Evolutionary conservation across 2,113 vertebrate species (phyloP).

Genomic region (Cricetomys ansorgei): DNA sequence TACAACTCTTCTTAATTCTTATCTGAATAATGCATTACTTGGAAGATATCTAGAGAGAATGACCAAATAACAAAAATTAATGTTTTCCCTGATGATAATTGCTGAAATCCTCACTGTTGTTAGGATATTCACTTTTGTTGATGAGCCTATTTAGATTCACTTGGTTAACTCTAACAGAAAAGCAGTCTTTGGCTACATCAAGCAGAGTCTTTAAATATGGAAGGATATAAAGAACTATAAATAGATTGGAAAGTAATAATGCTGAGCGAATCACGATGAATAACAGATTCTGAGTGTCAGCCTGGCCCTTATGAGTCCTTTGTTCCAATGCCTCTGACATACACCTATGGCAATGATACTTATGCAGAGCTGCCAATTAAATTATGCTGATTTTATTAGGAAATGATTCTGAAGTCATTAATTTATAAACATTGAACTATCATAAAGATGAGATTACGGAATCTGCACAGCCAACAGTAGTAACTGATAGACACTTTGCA

Average conservation of each 20-base stretch:
- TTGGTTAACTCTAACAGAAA: background rate
- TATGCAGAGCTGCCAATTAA: constrained; percentile 57
- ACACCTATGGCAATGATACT: constrained; percentile 44
- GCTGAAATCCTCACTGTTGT: constrained; percentile 49
- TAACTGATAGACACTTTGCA: constrained; percentile 76
- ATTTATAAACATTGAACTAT: constrained; percentile 78
- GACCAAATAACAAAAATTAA: background rate
- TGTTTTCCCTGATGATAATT: constrained; percentile 8
- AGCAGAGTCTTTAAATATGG: constrained; percentile 49
- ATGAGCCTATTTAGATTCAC: constrained; percentile 50
- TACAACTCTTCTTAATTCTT: background rate
- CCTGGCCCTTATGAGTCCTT: constrained; percentile 45
- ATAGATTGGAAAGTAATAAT: constrained; percentile 61
- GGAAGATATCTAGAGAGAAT: background rate
- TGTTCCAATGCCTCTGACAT: background rate
- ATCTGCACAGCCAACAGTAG: constrained; percentile 66
- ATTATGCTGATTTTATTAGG: constrained; percentile 72
- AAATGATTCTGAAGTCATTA: constrained; percentile 79
- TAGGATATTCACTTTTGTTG: constrained; percentile 11
- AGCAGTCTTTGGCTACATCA: constrained; percentile 42
- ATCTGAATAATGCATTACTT: background rate
- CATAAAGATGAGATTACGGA: constrained; percentile 67
- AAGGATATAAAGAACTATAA: constrained; percentile 55
- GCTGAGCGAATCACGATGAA: constrained; percentile 38
- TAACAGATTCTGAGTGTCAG: constrained; percentile 65